A percentile compares a stretch with the other conserved stretches of the same genome.
These are phyloP conservation scores for Troides oblongomaculatus DNA, from an alignment of 2,888 invertebrate species.

Conservation along the genomic window DNA sequence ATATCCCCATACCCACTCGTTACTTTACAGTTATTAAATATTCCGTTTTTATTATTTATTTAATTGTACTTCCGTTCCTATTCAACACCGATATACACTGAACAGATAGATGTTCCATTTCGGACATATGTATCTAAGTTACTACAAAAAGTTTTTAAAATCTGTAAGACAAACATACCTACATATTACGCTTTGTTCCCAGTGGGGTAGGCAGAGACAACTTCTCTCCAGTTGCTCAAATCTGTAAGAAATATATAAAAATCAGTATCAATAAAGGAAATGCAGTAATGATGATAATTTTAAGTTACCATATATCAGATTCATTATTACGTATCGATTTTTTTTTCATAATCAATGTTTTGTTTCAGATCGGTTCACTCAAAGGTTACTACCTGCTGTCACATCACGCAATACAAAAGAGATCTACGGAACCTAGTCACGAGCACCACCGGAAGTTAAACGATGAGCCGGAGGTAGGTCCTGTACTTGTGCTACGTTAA, in stretches of 20 bases:
- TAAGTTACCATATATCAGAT: too few relatives aligned
- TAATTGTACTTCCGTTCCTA: background rate
- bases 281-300: too few relatives aligned
- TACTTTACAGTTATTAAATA: background rate
- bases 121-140: too few relatives aligned
- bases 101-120: too few relatives aligned
- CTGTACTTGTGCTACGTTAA: background rate
- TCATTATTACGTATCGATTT: background rate
- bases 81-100: too few relatives aligned
- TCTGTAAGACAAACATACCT: too few relatives aligned
- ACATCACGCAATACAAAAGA: constrained; percentile 90
- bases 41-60: background rate
- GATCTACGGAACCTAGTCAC: constrained; percentile 88
- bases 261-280: too few relatives aligned
- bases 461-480: constrained; percentile 81
- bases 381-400: constrained; percentile 92
- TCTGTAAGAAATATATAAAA: too few relatives aligned
- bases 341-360: constrained; percentile 36
- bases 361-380: constrained; percentile 93
- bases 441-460: constrained; percentile 88
- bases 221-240: too few relatives aligned
- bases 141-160: too few relatives aligned
- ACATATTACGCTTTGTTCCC: too few relatives aligned
- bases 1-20: background rate
- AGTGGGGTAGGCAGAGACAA: too few relatives aligned